Evolutionary conservation across 2,797 vertebrate genomes (phyloP).

Genomic region (Poecile montanus): DNA sequence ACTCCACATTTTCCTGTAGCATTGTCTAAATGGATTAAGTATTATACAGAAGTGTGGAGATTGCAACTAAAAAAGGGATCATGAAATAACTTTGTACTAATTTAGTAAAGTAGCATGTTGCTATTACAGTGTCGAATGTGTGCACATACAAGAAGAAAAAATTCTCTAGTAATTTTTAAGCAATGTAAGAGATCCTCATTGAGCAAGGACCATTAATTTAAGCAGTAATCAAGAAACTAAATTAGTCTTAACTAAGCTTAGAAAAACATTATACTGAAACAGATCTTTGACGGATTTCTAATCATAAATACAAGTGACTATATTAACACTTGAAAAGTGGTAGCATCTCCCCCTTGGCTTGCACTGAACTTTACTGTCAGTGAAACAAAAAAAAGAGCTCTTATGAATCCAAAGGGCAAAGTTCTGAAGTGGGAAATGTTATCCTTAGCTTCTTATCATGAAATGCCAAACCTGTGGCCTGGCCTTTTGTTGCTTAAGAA

Average conservation of each 20-base stretch:
- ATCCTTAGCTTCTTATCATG: slow-evolving; percentile 9
- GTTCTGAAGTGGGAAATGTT: slow-evolving; percentile 29
- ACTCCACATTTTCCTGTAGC: background rate
- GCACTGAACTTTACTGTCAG: background rate
- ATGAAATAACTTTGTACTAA: background rate
- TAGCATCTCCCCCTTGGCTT: background rate
- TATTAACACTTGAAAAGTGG: background rate
- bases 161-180: background rate
- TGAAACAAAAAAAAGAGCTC: background rate
- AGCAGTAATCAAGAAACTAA: background rate
- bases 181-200: background rate
- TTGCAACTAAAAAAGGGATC: background rate
- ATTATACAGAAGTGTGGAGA: background rate
- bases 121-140: background rate
- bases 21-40: background rate
- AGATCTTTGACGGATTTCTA: background rate
- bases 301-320: background rate
- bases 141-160: background rate
- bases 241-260: background rate
- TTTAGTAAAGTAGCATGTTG: background rate
- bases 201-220: background rate
- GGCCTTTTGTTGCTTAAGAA: slow-evolving; percentile 24
- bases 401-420: slow-evolving; percentile 26
- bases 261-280: background rate
- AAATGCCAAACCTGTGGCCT: slow-evolving; percentile 43